Conservation (phyloP, 2,113 vertebrate genomes). For the Microtus ochrogaster region DNA sequence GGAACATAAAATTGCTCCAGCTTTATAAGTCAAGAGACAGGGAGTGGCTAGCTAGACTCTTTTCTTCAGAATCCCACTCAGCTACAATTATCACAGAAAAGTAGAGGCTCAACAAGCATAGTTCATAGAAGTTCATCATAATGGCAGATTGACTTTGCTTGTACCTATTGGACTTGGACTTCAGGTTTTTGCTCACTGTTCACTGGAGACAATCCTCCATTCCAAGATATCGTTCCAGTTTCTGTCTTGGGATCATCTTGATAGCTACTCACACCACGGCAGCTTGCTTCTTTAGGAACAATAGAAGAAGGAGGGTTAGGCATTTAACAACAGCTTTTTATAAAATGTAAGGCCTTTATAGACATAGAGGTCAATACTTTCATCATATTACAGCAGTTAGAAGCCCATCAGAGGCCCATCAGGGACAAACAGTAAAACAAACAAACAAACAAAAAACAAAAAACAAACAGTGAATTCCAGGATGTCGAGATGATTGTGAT, state of each 20-base stretch:
- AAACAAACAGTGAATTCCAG: background rate
- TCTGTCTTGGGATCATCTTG: background rate
- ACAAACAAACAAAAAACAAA: background rate
- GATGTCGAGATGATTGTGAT: rapidly evolving
- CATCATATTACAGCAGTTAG: background rate
- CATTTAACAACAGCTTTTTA: background rate
- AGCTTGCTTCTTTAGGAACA: background rate
- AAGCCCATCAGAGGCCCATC: background rate
- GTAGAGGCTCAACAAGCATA: background rate
- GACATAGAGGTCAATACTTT: background rate
- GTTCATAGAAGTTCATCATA: background rate
- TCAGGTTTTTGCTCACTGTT: background rate
- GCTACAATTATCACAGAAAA: background rate
- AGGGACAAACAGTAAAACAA: background rate
- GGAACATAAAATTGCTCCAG: background rate
- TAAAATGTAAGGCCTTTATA: background rate
- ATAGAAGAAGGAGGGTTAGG: background rate
- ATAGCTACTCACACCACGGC: background rate
- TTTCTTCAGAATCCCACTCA: background rate
- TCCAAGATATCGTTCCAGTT: background rate
- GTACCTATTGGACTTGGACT: background rate
- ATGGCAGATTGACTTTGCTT: background rate
- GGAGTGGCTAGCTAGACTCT: background rate
- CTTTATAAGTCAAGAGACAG: background rate
- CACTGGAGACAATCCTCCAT: background rate